phyloP scores from a whole-genome alignment of 2,797 vertebrate species.

The Eleutherodactylus coqui region DNA sequence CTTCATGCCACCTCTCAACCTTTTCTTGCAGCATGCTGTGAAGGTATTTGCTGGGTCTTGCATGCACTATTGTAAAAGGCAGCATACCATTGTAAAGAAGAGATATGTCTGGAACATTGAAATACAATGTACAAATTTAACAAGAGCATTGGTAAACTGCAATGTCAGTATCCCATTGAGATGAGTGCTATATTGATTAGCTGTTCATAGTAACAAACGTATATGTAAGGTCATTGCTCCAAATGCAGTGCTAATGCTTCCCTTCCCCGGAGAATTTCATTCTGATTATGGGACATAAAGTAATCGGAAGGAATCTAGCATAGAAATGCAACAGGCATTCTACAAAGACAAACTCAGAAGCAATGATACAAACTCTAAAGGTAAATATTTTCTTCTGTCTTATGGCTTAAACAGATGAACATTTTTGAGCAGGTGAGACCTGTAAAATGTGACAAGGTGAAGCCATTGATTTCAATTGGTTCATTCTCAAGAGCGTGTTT shows the following conservation, averaged over 20 bases:
- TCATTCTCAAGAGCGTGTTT: too few species aligned
- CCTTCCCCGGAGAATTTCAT: conserved; percentile 4
- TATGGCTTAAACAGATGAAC: too few species aligned
- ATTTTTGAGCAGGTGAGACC: too few species aligned
- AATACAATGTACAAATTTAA: background rate
- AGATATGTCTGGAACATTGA: background rate
- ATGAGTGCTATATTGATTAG: conserved; percentile 46
- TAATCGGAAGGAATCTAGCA: background rate
- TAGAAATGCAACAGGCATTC: background rate
- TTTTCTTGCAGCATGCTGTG: background rate
- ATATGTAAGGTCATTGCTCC: conserved; percentile 39
- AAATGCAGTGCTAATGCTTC: conserved; percentile 35
- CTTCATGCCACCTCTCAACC: too few species aligned
- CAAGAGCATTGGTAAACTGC: background rate
- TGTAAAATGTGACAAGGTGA: too few species aligned
- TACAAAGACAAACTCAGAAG: background rate
- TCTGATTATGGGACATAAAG: background rate
- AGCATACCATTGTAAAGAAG: background rate
- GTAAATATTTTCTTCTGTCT: background rate
- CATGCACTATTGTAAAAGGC: background rate
- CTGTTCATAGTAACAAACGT: conserved; percentile 23
- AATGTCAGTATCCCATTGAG: conserved; percentile 33
- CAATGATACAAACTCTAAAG: background rate
- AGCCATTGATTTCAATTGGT: too few species aligned
- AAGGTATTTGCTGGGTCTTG: background rate